Conservation (phyloP, 2,797 vertebrate species). For the Anolis apletophallus region DNA sequence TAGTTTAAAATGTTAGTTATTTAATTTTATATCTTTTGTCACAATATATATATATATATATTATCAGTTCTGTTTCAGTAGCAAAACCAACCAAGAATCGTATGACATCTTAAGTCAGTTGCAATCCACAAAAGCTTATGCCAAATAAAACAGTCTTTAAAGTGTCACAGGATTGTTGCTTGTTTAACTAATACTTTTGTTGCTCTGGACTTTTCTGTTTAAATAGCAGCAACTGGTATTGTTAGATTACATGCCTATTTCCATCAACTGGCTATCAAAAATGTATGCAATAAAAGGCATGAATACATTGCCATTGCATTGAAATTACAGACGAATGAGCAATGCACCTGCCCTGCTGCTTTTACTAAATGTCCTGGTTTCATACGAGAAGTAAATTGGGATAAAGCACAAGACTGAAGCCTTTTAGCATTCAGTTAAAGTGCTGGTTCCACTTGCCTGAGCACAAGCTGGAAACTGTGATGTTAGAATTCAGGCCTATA, state of each 20-base stretch:
- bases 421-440: constrained; percentile 74
- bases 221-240: background rate
- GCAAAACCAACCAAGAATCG: background rate
- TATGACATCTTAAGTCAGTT: too few species aligned
- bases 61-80: constrained; percentile 57
- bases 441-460: constrained; percentile 77
- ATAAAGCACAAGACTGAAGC: constrained; percentile 61
- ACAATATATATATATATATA: constrained; percentile 42
- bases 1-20: constrained; percentile 55
- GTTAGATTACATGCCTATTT: constrained; percentile 54
- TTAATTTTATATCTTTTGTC: constrained; percentile 56
- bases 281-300: constrained; percentile 26
- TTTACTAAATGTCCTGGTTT: constrained; percentile 65
- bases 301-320: constrained; percentile 52
- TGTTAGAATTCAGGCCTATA: constrained; percentile 76
- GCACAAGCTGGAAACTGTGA: constrained; percentile 69
- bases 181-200: too few species aligned
- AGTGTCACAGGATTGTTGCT: too few species aligned
- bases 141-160: too few species aligned
- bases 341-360: constrained; percentile 65
- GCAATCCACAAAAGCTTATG: too few species aligned
- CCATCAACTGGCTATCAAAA: constrained; percentile 63
- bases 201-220: background rate
- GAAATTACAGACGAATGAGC: constrained; percentile 61
- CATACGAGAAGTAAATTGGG: constrained; percentile 66